Evolutionary conservation across 2,113 vertebrate genomes (phyloP).

Genomic region (Gila orcuttii): DNA sequence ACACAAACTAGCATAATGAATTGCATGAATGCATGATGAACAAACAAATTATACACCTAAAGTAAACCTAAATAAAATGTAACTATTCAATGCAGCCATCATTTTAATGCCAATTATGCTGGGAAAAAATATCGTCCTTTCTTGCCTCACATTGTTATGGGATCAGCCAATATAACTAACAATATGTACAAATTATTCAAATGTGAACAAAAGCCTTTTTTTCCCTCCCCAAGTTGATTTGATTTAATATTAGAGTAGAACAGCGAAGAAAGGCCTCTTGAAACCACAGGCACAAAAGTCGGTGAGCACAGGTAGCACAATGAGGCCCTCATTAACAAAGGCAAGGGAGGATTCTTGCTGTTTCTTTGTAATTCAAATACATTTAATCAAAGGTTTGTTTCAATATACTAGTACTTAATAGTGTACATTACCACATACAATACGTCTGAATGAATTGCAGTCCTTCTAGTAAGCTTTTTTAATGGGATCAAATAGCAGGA

Average conservation of each 20-base stretch:
- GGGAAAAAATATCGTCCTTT: background rate
- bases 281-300: constrained; percentile 74
- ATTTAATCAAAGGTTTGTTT: constrained; percentile 85
- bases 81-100: background rate
- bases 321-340: constrained; percentile 72
- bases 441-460: constrained; percentile 72
- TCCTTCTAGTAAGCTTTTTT: constrained; percentile 69
- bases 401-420: constrained; percentile 78
- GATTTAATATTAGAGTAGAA: constrained; percentile 76
- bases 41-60: constrained; percentile 8
- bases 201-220: constrained; percentile 51
- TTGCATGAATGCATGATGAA: constrained; percentile 1
- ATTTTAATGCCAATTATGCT: constrained; percentile 9
- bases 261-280: constrained; percentile 62
- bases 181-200: constrained; percentile 46
- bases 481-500: constrained; percentile 70
- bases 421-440: constrained; percentile 80
- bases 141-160: constrained; percentile 7
- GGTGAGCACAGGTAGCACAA: constrained; percentile 73
- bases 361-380: constrained; percentile 84
- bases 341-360: constrained; percentile 75
- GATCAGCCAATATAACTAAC: constrained; percentile 36
- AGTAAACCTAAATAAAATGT: constrained; percentile 8
- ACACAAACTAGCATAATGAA: constrained; percentile 12
- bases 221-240: constrained; percentile 58